phyloP scores from a whole-genome alignment of 1,140 invertebrate genomes.

The Heliconius himera region DNA sequence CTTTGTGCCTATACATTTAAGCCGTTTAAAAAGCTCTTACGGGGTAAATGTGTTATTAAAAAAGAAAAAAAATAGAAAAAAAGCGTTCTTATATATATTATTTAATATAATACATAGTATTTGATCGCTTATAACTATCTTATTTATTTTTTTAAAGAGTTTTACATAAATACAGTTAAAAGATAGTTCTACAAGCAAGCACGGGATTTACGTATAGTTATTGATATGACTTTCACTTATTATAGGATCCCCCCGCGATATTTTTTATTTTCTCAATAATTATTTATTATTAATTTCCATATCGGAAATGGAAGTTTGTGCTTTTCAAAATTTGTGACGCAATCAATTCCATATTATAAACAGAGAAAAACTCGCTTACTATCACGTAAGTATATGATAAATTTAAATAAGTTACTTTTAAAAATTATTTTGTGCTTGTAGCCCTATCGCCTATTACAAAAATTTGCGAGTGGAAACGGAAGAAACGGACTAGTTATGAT shows the following conservation, averaged over 20 bases:
- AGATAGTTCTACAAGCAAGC: slow-evolving; percentile 69
- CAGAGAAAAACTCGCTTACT: slow-evolving; percentile 37
- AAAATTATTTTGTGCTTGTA: background rate
- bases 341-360: slow-evolving; percentile 65
- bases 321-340: slow-evolving; percentile 38
- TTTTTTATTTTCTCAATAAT: background rate
- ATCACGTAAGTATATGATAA: background rate
- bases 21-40: slow-evolving; percentile 76
- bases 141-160: slow-evolving; percentile 1
- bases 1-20: slow-evolving; percentile 80
- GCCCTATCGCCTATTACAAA: slow-evolving; percentile 1
- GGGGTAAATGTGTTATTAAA: slow-evolving; percentile 54
- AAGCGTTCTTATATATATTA: slow-evolving; percentile 31
- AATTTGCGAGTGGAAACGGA: background rate
- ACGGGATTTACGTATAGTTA: slow-evolving; percentile 74
- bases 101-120: slow-evolving; percentile 59
- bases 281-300: background rate
- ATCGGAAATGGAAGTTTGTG: slow-evolving; percentile 24
- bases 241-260: slow-evolving; percentile 19
- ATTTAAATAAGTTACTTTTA: slow-evolving; percentile 13
- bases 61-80: background rate
- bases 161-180: slow-evolving; percentile 58
- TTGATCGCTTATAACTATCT: slow-evolving; percentile 61
- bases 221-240: slow-evolving; percentile 71
- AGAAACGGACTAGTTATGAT: background rate